Base-by-base conservation (phyloP, 2,888 invertebrate genomes). In the Eupithecia pulchellata region DNA sequence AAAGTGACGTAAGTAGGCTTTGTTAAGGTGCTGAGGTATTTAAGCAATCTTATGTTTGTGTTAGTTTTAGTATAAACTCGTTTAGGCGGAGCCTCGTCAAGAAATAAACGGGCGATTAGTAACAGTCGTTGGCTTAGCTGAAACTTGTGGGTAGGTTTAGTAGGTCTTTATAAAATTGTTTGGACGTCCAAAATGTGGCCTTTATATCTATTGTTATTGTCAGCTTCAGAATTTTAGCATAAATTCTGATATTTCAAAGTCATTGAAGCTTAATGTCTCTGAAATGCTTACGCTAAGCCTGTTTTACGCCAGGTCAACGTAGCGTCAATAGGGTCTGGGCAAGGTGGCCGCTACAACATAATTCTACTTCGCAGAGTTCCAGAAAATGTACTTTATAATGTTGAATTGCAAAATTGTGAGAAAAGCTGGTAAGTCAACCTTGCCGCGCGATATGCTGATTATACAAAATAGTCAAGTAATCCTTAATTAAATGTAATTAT, bases 401-500 rank as follows among this genome's bases (percentile, higher is more conserved):
- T 25, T 34, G 14, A 29, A 34, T 42, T 25, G 17, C 29, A 34
- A 62, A 79, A 78, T 82, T 75, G 79, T 77, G 79, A 81, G 82
- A 74, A 75, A 85, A 86, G 85, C 84, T 84, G 75, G 77, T 60
- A 73, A 77, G 78, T 84, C 79, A 80, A 76, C 82, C 80, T 78
- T 86, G 85, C 85, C 85, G 81, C 81, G 79, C 84, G 84, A 87
- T 87, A 87, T 87, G 89, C 86, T 89, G 87, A 89, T 87, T 88
- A 87, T 83, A 85, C 87, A 86, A 89, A 90, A 90, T 88, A 91
- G 88, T 88, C 85, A 82, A 86, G 90, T 90, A 90, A 91, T 88
- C 89, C 87, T 89, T 92, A 92, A 92, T 92, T 92, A 92, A 91
- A 91, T 91, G 90, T 94, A 93, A 94, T 93, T 93, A 93, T 93